Base-by-base conservation (phyloP, 1,140 invertebrate species). In the Drosophila biarmipes region DNA sequence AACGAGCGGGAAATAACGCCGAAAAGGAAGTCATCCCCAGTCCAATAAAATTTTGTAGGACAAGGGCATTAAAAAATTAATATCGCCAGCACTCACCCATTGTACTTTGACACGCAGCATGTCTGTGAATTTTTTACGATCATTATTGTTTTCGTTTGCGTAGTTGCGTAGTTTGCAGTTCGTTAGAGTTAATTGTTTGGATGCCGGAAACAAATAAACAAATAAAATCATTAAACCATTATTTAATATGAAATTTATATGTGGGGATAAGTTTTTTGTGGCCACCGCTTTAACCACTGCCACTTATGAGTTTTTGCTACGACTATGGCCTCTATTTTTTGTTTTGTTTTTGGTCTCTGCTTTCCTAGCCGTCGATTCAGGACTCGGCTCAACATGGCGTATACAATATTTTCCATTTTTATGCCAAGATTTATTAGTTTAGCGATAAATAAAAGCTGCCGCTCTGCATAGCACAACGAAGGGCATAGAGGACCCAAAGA, bases 31-130 rank as follows among this genome's bases (percentile, higher is more conserved):
- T 29, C 37, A 52, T 27, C 19, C 11, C 6, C 24, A 24, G 5
- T 0, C 15, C 35, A 78, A 63, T 69, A 72, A 61, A 53, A 61
- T 67, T 56, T 57, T 64, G 43, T 51, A 57, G 72, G 58, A 68
- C 72, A 76, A 46, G 34, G 46, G 34, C 64, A 71, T 79, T 55
- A 63, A 76, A 67, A 79, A 73, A 80, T 68, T 77, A 81, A 81
- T 81, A 68, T 29, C 38, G 8, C 34, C n/a, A 37, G 17, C 59
- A 90, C 90, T 91, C 56, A 91, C 90, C 90, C 90, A 91, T 46
- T 91, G 90, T 66, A 91, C 90, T 77, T 89, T 91, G 48, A 91
- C 86, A 67, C 90, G 82, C 66, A 91, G 69, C 56, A 74, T 80
- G 61, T 90, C 90, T 91, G 55, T 54, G 52, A 29, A 61, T 58